Percentiles rank a stretch among this genome's conserved stretches.
phyloP scores from a whole-genome alignment of 1,140 invertebrate species.

The Daktulosphaira vitifoliae region DNA sequence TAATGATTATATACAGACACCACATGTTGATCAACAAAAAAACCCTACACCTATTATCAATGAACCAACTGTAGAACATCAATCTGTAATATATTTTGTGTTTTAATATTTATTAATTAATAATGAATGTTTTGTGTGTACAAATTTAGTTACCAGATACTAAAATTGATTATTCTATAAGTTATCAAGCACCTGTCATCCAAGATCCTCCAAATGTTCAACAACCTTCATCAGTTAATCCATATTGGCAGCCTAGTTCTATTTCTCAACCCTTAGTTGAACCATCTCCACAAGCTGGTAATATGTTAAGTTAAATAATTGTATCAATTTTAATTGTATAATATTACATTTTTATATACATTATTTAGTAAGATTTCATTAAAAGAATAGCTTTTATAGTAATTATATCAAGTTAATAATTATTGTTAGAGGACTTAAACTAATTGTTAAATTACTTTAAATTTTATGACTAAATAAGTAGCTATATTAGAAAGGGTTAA shows the following conservation, averaged over 20 bases:
- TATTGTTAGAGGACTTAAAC: no score
- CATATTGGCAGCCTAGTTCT: conserved; percentile 24
- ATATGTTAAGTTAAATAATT: no score
- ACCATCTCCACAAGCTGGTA: conserved; percentile 20
- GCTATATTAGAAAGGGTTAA: no score
- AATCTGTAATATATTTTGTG: conserved; percentile 17
- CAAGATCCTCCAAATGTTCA: conserved; percentile 7
- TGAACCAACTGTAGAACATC: conserved; percentile 8
- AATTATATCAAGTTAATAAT: no score
- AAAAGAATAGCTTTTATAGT: no score
- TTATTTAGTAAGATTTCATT: no score
- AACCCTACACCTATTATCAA: neutral
- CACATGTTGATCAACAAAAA: neutral
- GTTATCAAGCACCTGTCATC: conserved; percentile 3
- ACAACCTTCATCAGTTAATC: neutral
- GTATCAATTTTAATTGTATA: no score
- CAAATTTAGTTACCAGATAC: conserved; percentile 19
- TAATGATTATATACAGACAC: neutral
- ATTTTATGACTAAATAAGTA: no score
- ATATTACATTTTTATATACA: no score
- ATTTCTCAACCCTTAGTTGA: conserved; percentile 9
- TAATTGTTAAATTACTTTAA: no score
- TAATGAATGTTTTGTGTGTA: neutral
- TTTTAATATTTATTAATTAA: conserved; percentile 6
- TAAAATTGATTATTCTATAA: conserved; percentile 17